Evolutionary conservation across 2,888 invertebrate genomes (phyloP).

Genomic region (Dione juno): DNA sequence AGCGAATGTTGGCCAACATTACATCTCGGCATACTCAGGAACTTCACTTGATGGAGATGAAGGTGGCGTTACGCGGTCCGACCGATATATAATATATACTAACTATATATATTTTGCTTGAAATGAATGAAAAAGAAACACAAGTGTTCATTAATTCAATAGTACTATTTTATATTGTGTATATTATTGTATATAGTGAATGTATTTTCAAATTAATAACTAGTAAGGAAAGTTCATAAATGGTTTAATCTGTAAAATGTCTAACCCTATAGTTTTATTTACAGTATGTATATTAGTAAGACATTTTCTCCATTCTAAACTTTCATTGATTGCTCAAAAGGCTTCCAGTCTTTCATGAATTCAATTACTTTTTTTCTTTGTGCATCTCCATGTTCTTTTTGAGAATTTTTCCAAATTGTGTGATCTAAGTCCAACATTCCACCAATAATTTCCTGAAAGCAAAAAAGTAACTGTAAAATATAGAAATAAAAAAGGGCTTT

Average conservation of each 20-base stretch:
- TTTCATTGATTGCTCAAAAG: slow-evolving; percentile 83
- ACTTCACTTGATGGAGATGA: too few species aligned
- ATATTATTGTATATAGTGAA: too few species aligned
- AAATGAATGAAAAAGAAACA: neutral
- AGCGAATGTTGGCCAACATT: too few species aligned
- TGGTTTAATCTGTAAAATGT: neutral
- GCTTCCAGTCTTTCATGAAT: slow-evolving; percentile 88
- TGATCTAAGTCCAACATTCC: slow-evolving; percentile 96
- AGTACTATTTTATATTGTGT: too few species aligned
- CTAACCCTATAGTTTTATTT: neutral
- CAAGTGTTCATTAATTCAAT: too few species aligned
- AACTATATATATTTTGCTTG: neutral
- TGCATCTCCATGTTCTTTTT: slow-evolving; percentile 88
- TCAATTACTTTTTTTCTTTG: slow-evolving; percentile 90
- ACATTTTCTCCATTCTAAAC: slow-evolving; percentile 48
- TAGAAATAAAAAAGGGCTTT: slow-evolving; percentile 11
- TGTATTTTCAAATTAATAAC: too few species aligned
- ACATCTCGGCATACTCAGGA: too few species aligned
- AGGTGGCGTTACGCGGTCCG: too few species aligned
- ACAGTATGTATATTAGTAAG: slow-evolving; percentile 5
- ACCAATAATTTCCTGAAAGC: slow-evolving; percentile 92
- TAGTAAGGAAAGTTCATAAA: too few species aligned
- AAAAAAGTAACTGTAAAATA: slow-evolving; percentile 12
- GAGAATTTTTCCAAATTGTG: slow-evolving; percentile 92
- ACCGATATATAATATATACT: too few species aligned